A percentile compares a stretch with the other conserved stretches of the same genome.
These are phyloP conservation scores for Camelus dromedarius DNA, from an alignment of 2,113 vertebrate species.

Conservation along the genomic window DNA sequence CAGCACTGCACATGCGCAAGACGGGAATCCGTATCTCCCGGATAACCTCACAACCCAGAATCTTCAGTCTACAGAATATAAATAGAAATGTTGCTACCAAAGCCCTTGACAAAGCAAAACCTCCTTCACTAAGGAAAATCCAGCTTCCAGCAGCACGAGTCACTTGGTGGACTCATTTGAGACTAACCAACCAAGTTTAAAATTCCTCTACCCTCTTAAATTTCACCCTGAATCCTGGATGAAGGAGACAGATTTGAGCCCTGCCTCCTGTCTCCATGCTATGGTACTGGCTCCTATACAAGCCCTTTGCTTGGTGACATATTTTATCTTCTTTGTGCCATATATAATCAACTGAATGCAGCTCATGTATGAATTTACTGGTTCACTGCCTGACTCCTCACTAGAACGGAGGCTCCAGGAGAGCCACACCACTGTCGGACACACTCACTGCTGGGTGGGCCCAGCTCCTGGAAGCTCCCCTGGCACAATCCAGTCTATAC, in stretches of 20 bases:
- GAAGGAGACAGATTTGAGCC: neutral
- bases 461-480: neutral
- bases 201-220: neutral
- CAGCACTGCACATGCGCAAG: too few species aligned
- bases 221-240: neutral
- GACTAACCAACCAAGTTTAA: neutral
- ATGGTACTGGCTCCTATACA: neutral
- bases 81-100: neutral
- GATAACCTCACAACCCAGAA: neutral
- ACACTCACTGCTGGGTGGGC: neutral
- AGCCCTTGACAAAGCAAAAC: neutral
- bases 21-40: rapidly evolving
- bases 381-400: neutral
- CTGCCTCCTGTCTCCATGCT: neutral
- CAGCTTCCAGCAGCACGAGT: neutral
- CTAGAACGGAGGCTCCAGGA: neutral
- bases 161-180: neutral
- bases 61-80: neutral
- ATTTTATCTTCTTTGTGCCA: neutral
- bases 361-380: neutral
- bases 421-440: neutral
- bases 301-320: neutral
- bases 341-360: neutral
- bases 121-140: neutral
- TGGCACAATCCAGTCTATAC: neutral